Percentiles rank a stretch among this genome's conserved stretches.
Conservation (phyloP, 2,113 vertebrate genomes). For the Coptodon bakossiorum region DNA sequence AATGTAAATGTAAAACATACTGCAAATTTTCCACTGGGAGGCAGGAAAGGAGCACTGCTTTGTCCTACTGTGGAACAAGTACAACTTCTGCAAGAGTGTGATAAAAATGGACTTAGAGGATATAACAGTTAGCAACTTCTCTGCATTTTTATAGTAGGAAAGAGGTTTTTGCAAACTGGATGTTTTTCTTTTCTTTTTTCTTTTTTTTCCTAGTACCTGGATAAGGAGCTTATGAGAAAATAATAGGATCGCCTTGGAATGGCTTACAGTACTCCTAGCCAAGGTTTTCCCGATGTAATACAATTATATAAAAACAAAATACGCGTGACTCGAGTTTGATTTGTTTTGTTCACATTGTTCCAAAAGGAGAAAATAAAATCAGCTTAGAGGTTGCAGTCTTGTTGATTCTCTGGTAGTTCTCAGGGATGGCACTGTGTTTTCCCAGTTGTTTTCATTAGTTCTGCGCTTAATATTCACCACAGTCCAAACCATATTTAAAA, state of each 20-base stretch:
- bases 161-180: not conserved
- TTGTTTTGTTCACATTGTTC: constrained; percentile 32
- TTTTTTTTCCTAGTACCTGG: constrained; percentile 4
- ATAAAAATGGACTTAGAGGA: constrained; percentile 5
- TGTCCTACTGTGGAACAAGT: not conserved
- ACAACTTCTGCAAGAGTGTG: not conserved
- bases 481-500: constrained; percentile 22
- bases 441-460: constrained; percentile 44
- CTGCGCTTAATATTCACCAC: constrained; percentile 19
- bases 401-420: constrained; percentile 19
- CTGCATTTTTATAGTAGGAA: not conserved
- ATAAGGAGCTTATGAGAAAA: constrained; percentile 23
- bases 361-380: constrained; percentile 6
- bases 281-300: not conserved
- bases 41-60: constrained; percentile 5
- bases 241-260: constrained; percentile 6
- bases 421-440: not conserved
- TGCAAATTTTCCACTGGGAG: constrained; percentile 25
- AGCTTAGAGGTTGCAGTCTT: not conserved
- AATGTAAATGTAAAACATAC: not conserved
- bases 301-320: constrained; percentile 12
- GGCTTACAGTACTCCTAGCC: not conserved
- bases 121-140: not conserved
- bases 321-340: constrained; percentile 4
- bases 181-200: not conserved